Base-by-base conservation (phyloP, 2,888 invertebrate species). In the Iselma pallidipennis region DNA sequence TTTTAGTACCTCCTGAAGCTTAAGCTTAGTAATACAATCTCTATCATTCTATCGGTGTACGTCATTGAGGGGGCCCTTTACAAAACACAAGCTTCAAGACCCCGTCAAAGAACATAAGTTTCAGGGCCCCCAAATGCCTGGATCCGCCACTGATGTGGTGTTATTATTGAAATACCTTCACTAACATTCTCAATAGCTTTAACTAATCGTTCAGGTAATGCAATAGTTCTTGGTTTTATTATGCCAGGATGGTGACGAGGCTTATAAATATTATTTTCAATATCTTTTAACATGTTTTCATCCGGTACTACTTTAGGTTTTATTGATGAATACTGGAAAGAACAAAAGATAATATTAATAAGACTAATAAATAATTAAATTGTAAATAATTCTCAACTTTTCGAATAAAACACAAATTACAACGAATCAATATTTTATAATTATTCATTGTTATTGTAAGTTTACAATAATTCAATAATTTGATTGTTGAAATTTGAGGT, bases 211-310 rank as follows among this genome's bases (percentile, higher is more conserved):
- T 84, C 79, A 0, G 94, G 93, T 12, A 92, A 74, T 2, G 78
- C 65, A 0, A 87, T 82, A 1, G 83, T 75, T 70, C 82, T 86
- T 0, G 84, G 79, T 66, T 84, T 83, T 1, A 86, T 80, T 50
- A 87, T 84, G 25, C 94, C 94, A 0, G 92, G 91, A 82, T 94
- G 94, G 60, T 87, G 85, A 55, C 87, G 85, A 0, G 90, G 88
- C 77, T 91, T 91, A 16, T 84, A 73, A 63, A 80, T 82, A 59
- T 85, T 79, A 31, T 85, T 84, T 50, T 85, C 82, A 49, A 89
- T 82, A 67, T 80, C 80, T 28, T 84, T 81, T 56, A 82, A 78
- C 3, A 88, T 74, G 50, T 72, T 78, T 25, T 84, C 79, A 69
- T 86, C 84, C n/a, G 88, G 80, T 68, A 84, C 82, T 1, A 86